Conservation (phyloP, 2,888 invertebrate species). For the Oligia fasciuncula region DNA sequence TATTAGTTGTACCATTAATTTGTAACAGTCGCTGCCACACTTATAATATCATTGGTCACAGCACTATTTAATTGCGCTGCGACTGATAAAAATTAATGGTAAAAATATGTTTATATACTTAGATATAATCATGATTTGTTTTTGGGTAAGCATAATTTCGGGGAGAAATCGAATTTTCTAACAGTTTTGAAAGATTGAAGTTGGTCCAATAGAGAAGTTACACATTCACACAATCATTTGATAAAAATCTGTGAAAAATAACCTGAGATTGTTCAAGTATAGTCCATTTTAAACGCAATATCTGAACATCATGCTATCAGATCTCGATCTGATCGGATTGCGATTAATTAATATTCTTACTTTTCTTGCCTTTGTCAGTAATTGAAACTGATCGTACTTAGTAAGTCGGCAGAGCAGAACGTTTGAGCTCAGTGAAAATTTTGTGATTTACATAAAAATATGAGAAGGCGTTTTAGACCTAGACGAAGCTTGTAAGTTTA, state of each 20-base stretch:
- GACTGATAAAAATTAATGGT: not conserved
- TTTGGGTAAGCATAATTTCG: not conserved
- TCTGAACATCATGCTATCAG: conserved; percentile 13
- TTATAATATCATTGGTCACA: too few species aligned
- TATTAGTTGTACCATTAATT: too few species aligned
- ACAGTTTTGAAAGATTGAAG: not conserved
- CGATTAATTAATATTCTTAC: conserved; percentile 28
- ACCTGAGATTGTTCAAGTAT: conserved; percentile 4
- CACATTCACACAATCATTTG: not conserved
- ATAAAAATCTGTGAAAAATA: not conserved
- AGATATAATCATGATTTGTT: not conserved
- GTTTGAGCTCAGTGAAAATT: not conserved
- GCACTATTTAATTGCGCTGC: too few species aligned
- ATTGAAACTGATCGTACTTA: not conserved
- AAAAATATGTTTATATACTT: not conserved
- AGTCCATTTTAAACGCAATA: conserved; percentile 28
- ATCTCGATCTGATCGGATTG: conserved; percentile 34
- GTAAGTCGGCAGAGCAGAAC: conserved; percentile 13
- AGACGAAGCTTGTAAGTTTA: conserved; percentile 17
- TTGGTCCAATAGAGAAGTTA: not conserved
- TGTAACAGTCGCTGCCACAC: too few species aligned
- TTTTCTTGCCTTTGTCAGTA: conserved; percentile 26
- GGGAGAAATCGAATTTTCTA: not conserved
- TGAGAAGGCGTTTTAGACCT: conserved; percentile 3
- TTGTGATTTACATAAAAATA: conserved; percentile 10